These are phyloP conservation scores for Drosophila equinoxialis DNA, from an alignment of 1,140 invertebrate species.

Conservation along the genomic window DNA sequence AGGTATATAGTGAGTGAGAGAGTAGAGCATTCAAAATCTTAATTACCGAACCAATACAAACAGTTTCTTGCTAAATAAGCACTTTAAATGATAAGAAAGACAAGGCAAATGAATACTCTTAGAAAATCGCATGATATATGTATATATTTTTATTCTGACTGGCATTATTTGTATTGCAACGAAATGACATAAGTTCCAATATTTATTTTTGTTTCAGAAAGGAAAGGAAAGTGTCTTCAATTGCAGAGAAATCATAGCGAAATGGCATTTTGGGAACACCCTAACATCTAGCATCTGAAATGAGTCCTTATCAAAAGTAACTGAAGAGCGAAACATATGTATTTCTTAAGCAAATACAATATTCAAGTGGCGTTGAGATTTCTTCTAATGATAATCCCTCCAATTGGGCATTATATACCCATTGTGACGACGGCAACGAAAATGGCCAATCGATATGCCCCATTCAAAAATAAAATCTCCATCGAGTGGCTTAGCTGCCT, in stretches of 20 bases:
- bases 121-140: not conserved
- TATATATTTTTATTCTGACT: too few species aligned
- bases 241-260: too few species aligned
- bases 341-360: constrained; percentile 31
- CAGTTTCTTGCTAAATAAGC: not conserved
- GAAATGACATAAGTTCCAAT: too few species aligned
- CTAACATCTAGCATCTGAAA: not conserved
- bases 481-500: constrained; percentile 14
- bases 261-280: not conserved
- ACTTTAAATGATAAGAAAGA: not conserved
- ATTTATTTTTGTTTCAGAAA: too few species aligned
- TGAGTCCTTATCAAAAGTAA: not conserved
- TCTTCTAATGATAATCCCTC: constrained; percentile 17
- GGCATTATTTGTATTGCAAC: too few species aligned
- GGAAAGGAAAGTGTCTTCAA: too few species aligned
- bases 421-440: constrained; percentile 21
- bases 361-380: constrained; percentile 52
- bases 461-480: constrained; percentile 39
- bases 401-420: constrained; percentile 34
- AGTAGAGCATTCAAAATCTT: not conserved
- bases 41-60: not conserved
- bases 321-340: constrained; percentile 33
- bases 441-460: constrained; percentile 11
- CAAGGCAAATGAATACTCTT: not conserved
- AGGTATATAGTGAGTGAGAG: too few species aligned